A percentile compares a stretch with the other conserved stretches of the same genome.
These are phyloP conservation scores for Listronotus oregonensis DNA, from an alignment of 1,140 invertebrate species.

Conservation along the genomic window DNA sequence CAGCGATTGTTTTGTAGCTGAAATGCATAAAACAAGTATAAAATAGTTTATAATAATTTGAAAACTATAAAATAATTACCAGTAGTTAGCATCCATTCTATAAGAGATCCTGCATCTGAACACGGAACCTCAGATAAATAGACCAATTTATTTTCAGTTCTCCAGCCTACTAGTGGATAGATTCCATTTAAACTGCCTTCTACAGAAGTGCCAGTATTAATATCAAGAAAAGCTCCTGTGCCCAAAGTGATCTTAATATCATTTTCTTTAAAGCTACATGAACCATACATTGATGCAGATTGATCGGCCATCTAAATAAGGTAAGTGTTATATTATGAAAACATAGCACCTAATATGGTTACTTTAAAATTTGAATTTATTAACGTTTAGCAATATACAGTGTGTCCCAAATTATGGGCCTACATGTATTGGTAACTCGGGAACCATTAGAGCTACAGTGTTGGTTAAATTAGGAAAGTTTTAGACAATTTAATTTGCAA, in stretches of 20 bases:
- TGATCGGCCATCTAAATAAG: slow-evolving; percentile 71
- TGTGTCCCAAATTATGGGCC: too few relatives aligned
- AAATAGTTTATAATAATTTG: too few relatives aligned
- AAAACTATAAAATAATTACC: slow-evolving; percentile 59
- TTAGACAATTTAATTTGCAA: too few relatives aligned
- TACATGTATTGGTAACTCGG: too few relatives aligned
- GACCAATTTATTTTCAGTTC: slow-evolving; percentile 69
- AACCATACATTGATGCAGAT: slow-evolving; percentile 90
- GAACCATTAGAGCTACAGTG: too few relatives aligned
- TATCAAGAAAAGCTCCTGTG: slow-evolving; percentile 90
- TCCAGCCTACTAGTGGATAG: slow-evolving; percentile 92
- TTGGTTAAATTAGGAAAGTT: too few relatives aligned
- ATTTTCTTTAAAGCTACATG: slow-evolving; percentile 80
- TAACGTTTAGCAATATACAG: too few relatives aligned
- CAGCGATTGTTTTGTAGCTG: too few relatives aligned
- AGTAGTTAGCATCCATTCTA: slow-evolving; percentile 82
- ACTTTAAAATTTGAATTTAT: too few relatives aligned
- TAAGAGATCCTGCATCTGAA: slow-evolving; percentile 84
- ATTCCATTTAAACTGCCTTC: slow-evolving; percentile 80
- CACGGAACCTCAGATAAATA: slow-evolving; percentile 86
- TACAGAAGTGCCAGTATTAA: slow-evolving; percentile 80
- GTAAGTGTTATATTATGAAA: neutral
- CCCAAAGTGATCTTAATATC: slow-evolving; percentile 93
- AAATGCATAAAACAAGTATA: too few relatives aligned
- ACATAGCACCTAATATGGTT: too few relatives aligned